Evolutionary conservation across 2,888 invertebrate species (phyloP).

Genomic region (Drosophila quinaria): DNA sequence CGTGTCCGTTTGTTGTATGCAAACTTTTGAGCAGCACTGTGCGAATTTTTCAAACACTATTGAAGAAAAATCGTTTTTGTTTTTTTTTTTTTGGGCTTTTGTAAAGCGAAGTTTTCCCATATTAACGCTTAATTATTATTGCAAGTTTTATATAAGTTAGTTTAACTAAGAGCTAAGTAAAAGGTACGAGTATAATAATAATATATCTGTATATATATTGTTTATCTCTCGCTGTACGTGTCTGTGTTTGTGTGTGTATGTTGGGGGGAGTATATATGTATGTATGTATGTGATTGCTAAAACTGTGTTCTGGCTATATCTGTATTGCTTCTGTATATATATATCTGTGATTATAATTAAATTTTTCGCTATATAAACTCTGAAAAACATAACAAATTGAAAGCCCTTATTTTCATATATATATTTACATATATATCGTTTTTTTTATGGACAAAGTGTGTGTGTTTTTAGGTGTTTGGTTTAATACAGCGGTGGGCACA

Average conservation of each 20-base stretch:
- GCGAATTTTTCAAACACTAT: conserved; percentile 58
- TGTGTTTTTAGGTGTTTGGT: conserved; percentile 21
- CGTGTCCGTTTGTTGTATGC: conserved; percentile 66
- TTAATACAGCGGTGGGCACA: too few species aligned
- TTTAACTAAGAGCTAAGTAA: conserved; percentile 72
- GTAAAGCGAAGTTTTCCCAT: conserved; percentile 32
- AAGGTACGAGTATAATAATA: conserved; percentile 78
- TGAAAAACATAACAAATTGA: conserved; percentile 85
- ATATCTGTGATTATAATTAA: conserved; percentile 50
- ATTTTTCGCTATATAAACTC: conserved; percentile 72
- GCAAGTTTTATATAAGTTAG: conserved; percentile 55
- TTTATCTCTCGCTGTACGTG: conserved; percentile 27
- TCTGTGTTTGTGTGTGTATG: conserved; percentile 40
- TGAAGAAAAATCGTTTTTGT: conserved; percentile 15
- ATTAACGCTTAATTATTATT: conserved; percentile 27
- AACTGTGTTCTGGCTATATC: conserved; percentile 44
- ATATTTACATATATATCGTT: conserved; percentile 16
- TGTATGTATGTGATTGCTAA: conserved; percentile 23
- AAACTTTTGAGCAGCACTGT: conserved; percentile 79
- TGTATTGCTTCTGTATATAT: conserved; percentile 23
- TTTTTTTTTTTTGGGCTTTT: conserved; percentile 30
- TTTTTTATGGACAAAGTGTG: conserved; percentile 13
- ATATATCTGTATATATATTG: conserved; percentile 19
- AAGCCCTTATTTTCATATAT: conserved; percentile 63
- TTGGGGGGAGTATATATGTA: conserved; percentile 8